phyloP scores from a whole-genome alignment of 2,797 vertebrate species.

The Aeoliscus strigatus region DNA sequence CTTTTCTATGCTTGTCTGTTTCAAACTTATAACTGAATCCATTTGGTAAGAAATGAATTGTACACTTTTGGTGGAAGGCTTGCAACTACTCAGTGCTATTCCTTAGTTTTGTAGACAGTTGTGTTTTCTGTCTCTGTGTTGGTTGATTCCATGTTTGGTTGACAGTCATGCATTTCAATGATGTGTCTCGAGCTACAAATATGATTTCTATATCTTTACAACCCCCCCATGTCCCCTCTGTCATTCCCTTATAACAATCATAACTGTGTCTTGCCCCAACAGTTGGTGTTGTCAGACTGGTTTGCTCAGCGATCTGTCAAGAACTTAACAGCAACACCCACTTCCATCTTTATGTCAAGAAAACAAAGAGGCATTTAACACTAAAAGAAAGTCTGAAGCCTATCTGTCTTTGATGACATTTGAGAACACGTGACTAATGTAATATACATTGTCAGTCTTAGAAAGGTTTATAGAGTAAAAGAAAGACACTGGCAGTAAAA shows the following conservation, averaged over 20 bases:
- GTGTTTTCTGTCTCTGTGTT: not conserved
- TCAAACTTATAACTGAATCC: not conserved
- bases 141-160: not conserved
- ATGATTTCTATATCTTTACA: conserved; percentile 5
- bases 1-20: not conserved
- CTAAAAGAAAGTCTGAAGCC: not conserved
- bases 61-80: too few relatives aligned
- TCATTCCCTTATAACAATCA: conserved; percentile 11
- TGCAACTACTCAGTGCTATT: too few relatives aligned
- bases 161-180: conserved; percentile 7
- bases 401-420: not conserved
- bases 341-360: not conserved
- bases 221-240: not conserved
- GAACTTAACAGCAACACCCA: conserved; percentile 37
- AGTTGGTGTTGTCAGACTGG: conserved; percentile 21
- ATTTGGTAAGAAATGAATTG: too few relatives aligned
- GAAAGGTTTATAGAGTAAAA: too few relatives aligned
- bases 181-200: conserved; percentile 23
- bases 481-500: too few relatives aligned
- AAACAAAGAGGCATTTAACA: not conserved
- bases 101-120: too few relatives aligned
- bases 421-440: too few relatives aligned
- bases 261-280: conserved; percentile 3
- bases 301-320: conserved; percentile 34
- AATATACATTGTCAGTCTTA: too few relatives aligned